Conservation (phyloP, 1,140 invertebrate genomes). For the Apocrypta bakeri region DNA sequence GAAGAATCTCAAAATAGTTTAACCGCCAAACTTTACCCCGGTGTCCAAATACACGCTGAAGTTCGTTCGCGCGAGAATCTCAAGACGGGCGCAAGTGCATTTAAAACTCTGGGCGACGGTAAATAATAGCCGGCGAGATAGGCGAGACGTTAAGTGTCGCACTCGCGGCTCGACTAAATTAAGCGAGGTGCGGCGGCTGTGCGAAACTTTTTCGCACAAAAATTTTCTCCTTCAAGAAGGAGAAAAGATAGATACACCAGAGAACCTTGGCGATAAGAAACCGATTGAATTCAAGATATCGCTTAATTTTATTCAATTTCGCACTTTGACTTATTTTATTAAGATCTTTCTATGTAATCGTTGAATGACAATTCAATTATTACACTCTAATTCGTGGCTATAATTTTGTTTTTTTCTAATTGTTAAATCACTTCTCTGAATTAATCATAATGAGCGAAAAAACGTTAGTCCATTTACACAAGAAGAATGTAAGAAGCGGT, state of each 20-base stretch:
- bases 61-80: conserved; percentile 27
- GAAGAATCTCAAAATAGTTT: neutral
- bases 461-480: too few species aligned
- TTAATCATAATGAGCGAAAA: too few species aligned
- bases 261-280: neutral
- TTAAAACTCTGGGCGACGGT: conserved; percentile 38
- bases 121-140: conserved; percentile 48
- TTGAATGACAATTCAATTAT: too few species aligned
- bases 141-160: conserved; percentile 36
- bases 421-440: too few species aligned
- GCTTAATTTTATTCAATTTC: conserved; percentile 27
- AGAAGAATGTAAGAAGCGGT: too few species aligned
- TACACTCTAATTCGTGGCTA: too few species aligned
- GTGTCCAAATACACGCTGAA: neutral
- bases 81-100: conserved; percentile 26
- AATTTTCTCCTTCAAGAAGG: neutral
- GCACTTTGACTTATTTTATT: neutral
- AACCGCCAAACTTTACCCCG: conserved; percentile 20
- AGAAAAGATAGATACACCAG: neutral
- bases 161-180: conserved; percentile 37
- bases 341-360: neutral
- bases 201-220: conserved; percentile 38
- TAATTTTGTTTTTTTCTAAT: too few species aligned
- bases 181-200: neutral
- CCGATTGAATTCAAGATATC: conserved; percentile 31